A percentile compares a stretch with the other conserved stretches of the same genome.
Evolutionary conservation across 2,113 vertebrate species (phyloP).

Genomic region (Centrocercus urophasianus): DNA sequence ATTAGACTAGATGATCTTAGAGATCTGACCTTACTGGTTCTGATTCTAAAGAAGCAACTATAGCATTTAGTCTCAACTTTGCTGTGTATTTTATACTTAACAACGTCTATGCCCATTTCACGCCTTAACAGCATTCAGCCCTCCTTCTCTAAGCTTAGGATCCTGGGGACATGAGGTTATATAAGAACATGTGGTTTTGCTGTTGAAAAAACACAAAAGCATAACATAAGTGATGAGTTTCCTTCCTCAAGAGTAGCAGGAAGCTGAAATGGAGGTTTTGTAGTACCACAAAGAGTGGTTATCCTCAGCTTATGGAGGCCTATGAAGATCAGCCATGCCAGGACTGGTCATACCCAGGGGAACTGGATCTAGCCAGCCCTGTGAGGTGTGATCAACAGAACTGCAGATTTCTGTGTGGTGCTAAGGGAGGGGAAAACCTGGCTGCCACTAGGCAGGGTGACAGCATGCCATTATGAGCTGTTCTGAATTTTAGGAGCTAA

Average conservation of each 20-base stretch:
- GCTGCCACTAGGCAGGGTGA: neutral
- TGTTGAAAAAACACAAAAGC: neutral
- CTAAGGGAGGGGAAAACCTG: neutral
- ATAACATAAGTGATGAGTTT: neutral
- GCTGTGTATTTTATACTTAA: neutral
- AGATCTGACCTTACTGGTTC: too few species aligned
- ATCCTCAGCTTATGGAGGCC: neutral
- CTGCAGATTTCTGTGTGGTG: neutral
- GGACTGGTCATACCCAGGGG: neutral
- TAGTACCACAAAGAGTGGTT: neutral
- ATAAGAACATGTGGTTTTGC: accelerated
- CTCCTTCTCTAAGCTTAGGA: accelerated
- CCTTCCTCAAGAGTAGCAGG: neutral
- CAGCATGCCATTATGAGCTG: neutral
- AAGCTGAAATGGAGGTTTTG: neutral
- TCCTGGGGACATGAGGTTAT: neutral
- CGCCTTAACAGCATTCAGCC: neutral
- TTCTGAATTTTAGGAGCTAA: neutral
- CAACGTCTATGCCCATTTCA: neutral
- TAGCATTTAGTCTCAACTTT: neutral
- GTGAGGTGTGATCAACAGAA: neutral
- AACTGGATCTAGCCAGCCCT: neutral
- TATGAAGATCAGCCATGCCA: neutral
- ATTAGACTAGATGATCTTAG: too few species aligned
- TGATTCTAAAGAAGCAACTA: neutral